Evolutionary conservation across 1,140 invertebrate genomes (phyloP), one percentile per base, ranked within the genome.

Genomic region (Brachionus rubens): DNA sequence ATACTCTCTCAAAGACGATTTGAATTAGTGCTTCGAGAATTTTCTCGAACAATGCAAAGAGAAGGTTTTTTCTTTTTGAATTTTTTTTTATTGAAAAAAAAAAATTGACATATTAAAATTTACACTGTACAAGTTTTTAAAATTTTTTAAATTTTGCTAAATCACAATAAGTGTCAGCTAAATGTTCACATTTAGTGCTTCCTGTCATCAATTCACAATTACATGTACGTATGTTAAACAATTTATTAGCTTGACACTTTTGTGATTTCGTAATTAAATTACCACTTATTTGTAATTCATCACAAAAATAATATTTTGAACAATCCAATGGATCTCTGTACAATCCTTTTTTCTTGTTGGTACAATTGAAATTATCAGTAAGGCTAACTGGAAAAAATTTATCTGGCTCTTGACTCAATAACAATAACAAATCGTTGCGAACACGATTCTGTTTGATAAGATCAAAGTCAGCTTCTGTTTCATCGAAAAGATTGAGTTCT

Each of bases 291-390:
- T 16, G 21, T 54, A 16, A 30, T n/a, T 72, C 46, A 54, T 72
- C 68, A 33, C 72, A 75, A 59, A 56, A 75, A 47, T 75, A 75
- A 41, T 54, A 75, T 75, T 56, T 75, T 3, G 48, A 40, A 46
- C 72, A 75, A 33, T 75, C 72, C 3, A 54, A 75, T 16, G 48
- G 30, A 75, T 75, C 72, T 41, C 72, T 16, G 19, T 75, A 47
- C 3, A 75, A 30, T 36, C 72, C 72, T 54, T 36, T 43, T 40
- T 46, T 46, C 33, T 54, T 54, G 33, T 48, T 30, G 14, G 16
- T 19, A 59, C 72, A 75, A 47, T 56, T 54, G 30, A 75, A 75
- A 1, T 43, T 19, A 12, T 50, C 46, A 24, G 43, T 36, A 2
- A 72, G 16, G 24, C 36, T 54, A 21, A 50, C 14, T 4, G 43